Evolutionary conservation across 2,113 vertebrate genomes (phyloP), one percentile per base, ranked within the genome.

Genomic region (Lagopus muta): DNA sequence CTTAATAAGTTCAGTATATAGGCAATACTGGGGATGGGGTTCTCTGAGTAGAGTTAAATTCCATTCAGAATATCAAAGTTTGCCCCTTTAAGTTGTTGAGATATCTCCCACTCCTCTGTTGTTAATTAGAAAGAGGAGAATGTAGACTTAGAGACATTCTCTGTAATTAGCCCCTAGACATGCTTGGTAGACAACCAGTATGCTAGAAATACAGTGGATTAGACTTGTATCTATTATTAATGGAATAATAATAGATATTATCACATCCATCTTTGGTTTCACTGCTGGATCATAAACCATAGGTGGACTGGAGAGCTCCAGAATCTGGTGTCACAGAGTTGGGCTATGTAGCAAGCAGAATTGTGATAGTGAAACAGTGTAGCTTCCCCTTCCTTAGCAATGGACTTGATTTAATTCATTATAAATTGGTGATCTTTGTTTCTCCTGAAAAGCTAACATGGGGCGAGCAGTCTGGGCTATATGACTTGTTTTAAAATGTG

Each of bases 401-500:
- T 27, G 45, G 50, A 4, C 69, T 72, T 82, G 34, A 84, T 88
- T 84, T 81, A 55, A 43, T 90, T 79, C 2, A 47, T 88, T 88
- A 36, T 54, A 82, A 91, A 70, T 75, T 42, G 24, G 8, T 92
- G 42, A 43, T 54, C 36, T 91, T 74, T 90, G 36, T 81, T 93
- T 82, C 66, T 92, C 16, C 11, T 88, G 86, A 50, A 91, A 88
- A 94, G 10, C 36, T 94, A 50, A 58, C 16, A 18, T 81, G 48
- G 89, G 74, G 71, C 81, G 36, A 91, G 50, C 28, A 66, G 66
- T 61, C 40, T 86, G 71, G 66, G 21, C 83, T 93, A 57, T 86
- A n/a, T 78, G 65, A 83, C 11, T 66, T 50, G 52, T 91, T 58
- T 92, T 72, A 66, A 84, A 92, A 88, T 38, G n/a, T 86, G 74